Conservation (phyloP, 2,888 invertebrate genomes). For the Rhagium mordax region DNA sequence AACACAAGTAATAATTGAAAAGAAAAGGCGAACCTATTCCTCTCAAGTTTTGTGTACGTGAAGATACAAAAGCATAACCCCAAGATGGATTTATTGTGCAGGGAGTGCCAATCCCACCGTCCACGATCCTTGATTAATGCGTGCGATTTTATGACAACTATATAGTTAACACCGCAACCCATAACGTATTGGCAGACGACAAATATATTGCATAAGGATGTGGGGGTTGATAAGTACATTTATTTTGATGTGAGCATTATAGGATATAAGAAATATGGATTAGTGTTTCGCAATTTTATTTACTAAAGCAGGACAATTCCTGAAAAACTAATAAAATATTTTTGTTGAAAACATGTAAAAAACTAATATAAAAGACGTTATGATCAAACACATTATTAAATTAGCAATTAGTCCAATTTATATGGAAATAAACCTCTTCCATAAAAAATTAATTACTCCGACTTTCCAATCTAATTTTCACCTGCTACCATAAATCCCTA, state of each 20-base stretch:
- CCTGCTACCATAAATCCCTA: slow-evolving; percentile 26
- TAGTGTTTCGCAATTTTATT: too few relatives aligned
- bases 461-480: slow-evolving; percentile 33
- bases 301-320: too few relatives aligned
- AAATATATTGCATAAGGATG: slow-evolving; percentile 10
- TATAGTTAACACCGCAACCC: slow-evolving; percentile 26
- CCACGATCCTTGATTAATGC: slow-evolving; percentile 27
- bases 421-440: background rate
- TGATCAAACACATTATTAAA: background rate
- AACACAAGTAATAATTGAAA: background rate
- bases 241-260: background rate
- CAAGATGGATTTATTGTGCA: slow-evolving; percentile 17
- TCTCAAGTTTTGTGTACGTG: slow-evolving; percentile 5
- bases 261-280: background rate
- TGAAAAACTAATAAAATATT: too few relatives aligned
- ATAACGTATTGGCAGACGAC: slow-evolving; percentile 22
- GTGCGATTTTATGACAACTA: slow-evolving; percentile 32
- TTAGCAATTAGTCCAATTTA: slow-evolving; percentile 4
- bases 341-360: too few relatives aligned
- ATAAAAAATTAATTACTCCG: slow-evolving; percentile 32
- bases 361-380: background rate
- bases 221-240: background rate
- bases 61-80: slow-evolving; percentile 8
- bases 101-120: slow-evolving; percentile 18
- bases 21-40: background rate